phyloP scores from a whole-genome alignment of 1,140 invertebrate species.

The Pteromalus puparum region DNA sequence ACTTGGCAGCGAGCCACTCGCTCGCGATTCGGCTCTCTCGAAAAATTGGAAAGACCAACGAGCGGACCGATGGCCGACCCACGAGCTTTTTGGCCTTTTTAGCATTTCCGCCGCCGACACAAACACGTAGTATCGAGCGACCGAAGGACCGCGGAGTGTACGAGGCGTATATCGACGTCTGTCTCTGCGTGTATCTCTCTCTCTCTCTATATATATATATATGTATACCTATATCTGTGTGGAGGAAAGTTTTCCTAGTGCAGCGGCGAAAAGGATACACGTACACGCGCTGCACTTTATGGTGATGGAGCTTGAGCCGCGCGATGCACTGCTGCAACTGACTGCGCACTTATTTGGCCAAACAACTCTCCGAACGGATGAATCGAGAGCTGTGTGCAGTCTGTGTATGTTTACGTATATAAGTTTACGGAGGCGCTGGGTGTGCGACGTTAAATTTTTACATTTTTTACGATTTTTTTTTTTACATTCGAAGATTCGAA shows the following conservation, averaged over 20 bases:
- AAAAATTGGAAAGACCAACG: conserved; percentile 44
- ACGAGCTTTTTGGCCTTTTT: conserved; percentile 9
- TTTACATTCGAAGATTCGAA: too few relatives aligned
- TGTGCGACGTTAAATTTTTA: background rate
- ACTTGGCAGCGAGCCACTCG: conserved; percentile 41
- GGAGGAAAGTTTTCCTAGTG: conserved; percentile 1
- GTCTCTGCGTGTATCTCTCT: background rate
- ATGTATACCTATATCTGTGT: background rate
- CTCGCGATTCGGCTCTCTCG: background rate
- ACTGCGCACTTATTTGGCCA: conserved; percentile 6
- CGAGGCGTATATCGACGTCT: background rate
- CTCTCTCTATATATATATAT: too few relatives aligned
- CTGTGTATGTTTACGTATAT: background rate
- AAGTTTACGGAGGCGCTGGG: too few relatives aligned
- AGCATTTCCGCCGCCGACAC: background rate
- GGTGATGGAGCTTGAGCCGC: conserved; percentile 32
- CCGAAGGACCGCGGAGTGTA: background rate
- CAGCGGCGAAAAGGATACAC: background rate
- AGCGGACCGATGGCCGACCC: conserved; percentile 7
- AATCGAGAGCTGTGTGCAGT: background rate
- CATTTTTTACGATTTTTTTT: too few relatives aligned
- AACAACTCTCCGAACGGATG: background rate
- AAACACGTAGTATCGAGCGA: conserved; percentile 37
- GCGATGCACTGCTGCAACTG: background rate
- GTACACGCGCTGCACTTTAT: background rate